phyloP scores from a whole-genome alignment of 2,113 vertebrate genomes.

The Ariopsis seemanni region DNA sequence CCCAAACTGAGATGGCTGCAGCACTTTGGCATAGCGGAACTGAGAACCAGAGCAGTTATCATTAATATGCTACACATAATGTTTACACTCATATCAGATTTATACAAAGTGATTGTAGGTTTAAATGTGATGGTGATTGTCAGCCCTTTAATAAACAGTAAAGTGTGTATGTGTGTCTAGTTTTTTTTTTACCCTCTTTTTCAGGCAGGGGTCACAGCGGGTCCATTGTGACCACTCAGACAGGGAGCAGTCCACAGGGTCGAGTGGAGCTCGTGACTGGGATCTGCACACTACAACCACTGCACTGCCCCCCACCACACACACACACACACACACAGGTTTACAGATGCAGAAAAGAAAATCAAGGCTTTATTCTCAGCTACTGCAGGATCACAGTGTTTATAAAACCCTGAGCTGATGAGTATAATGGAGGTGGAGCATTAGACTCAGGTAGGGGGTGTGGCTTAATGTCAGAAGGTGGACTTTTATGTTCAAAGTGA shows the following conservation, averaged over 20 bases:
- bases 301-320: neutral
- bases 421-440: neutral
- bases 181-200: conserved; percentile 79
- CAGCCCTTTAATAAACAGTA: neutral
- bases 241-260: conserved; percentile 77
- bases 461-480: neutral
- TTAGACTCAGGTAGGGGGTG: neutral
- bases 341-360: neutral
- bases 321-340: no score
- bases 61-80: neutral
- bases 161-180: neutral
- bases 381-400: neutral
- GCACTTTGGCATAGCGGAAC: conserved; percentile 81
- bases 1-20: conserved; percentile 81
- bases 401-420: neutral
- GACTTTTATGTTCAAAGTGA: neutral
- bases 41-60: conserved; percentile 59
- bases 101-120: neutral
- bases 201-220: conserved; percentile 83
- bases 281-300: neutral
- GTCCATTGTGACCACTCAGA: conserved; percentile 88
- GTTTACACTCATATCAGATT: neutral
- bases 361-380: neutral
- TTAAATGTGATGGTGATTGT: neutral
- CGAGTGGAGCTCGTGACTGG: neutral